Base-by-base conservation (phyloP, 2,888 invertebrate genomes). In the Hermodice carunculata region DNA sequence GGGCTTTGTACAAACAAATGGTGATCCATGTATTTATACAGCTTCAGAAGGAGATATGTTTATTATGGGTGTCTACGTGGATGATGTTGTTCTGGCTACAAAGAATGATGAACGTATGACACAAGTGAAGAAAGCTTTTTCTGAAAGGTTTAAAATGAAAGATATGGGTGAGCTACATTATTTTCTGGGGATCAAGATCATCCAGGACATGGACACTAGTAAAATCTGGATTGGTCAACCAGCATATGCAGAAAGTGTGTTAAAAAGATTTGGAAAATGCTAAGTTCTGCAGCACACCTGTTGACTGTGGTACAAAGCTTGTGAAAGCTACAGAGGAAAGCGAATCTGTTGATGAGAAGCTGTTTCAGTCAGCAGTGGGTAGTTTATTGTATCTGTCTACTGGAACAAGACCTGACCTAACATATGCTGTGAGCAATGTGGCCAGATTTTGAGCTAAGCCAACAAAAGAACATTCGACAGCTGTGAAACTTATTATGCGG, bases 361-460 rank as follows among this genome's bases (percentile, higher is more conserved):
- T 42, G 57, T 57, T 28, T 28, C 57, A 57, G 44, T 57, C 57
- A 44, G 57, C 46, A n/a, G 57, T 64, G 22, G 67, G 67, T 11
- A 60, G 60, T 42, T 34, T 67, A 19, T 54, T 68, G 22, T 65
- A 65, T 26, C 24, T 52, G 14, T 66, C 61, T 51, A 61, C 26
- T 6, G 31, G 53, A 31, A 65, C 68, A 28, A 56, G 65, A 44
- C 64, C 65, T 8, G 65, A 68, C 43, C 37, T 68, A 4, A 29
- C 48, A 14, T 67, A 26, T 19, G 57, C 60, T 29, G 56, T 67
- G 0, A 61, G 54, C 5, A 53, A 64, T 29, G 56, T 67, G 0
- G 57, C 56, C 5, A 53, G 61, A 34, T 51, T 67, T 24, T 64
- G 64, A 51, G 78, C 2, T 75, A 63, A 67, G 3, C 58, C 58